Evolutionary conservation across 2,888 invertebrate species (phyloP).

Genomic region (Acleris laterana): DNA sequence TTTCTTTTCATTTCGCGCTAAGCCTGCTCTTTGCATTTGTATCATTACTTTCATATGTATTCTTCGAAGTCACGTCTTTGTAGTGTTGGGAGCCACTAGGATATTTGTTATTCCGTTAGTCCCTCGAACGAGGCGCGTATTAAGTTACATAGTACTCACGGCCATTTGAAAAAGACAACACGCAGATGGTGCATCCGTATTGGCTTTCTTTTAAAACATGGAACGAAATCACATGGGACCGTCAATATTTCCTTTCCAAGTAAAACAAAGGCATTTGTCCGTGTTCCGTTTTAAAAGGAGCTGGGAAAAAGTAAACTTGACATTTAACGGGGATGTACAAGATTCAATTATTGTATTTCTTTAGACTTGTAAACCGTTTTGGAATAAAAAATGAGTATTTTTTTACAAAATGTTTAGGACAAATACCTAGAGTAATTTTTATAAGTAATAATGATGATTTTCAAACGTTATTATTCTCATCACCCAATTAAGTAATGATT

Average conservation of each 20-base stretch:
- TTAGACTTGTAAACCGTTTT: conserved; percentile 14
- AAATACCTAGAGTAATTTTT: no score
- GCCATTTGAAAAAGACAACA: conserved; percentile 79
- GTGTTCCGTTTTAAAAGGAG: conserved; percentile 57
- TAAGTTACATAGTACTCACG: conserved; percentile 69
- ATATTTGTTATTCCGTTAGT: conserved; percentile 59
- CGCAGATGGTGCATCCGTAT: conserved; percentile 78
- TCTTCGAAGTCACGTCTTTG: conserved; percentile 66
- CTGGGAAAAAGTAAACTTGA: conserved; percentile 40
- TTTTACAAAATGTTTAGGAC: background rate
- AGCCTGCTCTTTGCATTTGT: conserved; percentile 64
- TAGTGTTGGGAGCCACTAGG: conserved; percentile 61
- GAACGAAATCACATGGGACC: conserved; percentile 78
- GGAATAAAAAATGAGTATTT: conserved; percentile 1
- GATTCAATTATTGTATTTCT: conserved; percentile 34
- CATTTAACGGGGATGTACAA: conserved; percentile 35
- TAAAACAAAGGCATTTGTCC: conserved; percentile 72
- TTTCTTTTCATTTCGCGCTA: conserved; percentile 73
- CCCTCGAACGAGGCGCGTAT: conserved; percentile 60
- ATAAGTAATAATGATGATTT: background rate
- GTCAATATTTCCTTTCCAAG: conserved; percentile 77
- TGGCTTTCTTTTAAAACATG: conserved; percentile 81
- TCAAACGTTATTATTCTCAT: no score
- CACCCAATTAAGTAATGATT: no score
- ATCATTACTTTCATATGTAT: conserved; percentile 63